phyloP scores from a whole-genome alignment of 2,113 vertebrate genomes.

The Puma concolor region DNA sequence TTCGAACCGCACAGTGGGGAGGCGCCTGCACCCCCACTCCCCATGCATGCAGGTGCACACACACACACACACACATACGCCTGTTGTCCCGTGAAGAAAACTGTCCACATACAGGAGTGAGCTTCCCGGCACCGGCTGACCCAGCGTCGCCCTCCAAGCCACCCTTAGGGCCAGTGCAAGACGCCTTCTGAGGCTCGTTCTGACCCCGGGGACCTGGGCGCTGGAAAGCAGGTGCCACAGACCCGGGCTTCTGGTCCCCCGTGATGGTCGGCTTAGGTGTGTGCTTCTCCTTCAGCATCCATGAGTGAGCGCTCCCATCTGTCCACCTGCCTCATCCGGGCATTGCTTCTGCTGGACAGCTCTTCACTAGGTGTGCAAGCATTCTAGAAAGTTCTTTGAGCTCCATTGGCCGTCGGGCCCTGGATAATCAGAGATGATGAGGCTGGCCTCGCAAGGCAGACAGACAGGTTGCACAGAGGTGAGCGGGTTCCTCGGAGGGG shows the following conservation, averaged over 20 bases:
- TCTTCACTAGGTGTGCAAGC: background rate
- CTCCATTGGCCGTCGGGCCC: too few species aligned
- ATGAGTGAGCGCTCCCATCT: rapidly evolving
- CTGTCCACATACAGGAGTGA: background rate
- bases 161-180: rapidly evolving
- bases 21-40: background rate
- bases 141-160: background rate
- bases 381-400: background rate
- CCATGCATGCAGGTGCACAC: background rate
- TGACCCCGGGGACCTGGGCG: background rate
- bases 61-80: background rate
- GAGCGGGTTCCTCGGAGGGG: background rate
- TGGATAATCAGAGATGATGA: background rate
- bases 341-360: background rate
- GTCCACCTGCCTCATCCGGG: background rate
- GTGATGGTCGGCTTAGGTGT: background rate
- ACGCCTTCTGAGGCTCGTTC: background rate
- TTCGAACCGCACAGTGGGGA: background rate
- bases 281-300: background rate
- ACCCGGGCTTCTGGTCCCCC: background rate
- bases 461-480: background rate
- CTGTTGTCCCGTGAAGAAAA: background rate
- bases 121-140: background rate
- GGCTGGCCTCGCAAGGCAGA: background rate
- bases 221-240: background rate